Conservation (phyloP, 2,797 vertebrate genomes). For the Cossypha polioptera region DNA sequence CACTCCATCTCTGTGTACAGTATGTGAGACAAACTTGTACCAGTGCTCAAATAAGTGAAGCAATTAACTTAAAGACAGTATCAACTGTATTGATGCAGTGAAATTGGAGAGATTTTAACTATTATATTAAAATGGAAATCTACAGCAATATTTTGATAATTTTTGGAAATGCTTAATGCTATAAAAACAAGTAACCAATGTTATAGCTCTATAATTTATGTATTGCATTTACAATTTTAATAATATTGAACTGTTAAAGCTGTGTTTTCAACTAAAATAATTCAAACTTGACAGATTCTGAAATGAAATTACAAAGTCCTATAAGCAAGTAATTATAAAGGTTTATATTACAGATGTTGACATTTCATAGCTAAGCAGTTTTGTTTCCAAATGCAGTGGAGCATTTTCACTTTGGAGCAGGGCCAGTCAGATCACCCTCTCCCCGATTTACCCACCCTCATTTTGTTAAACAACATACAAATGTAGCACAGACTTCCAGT, state of each 20-base stretch:
- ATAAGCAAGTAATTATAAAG: neutral
- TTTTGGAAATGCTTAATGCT: neutral
- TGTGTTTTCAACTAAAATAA: neutral
- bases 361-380: neutral
- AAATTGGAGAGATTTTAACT: neutral
- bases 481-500: neutral
- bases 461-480: neutral
- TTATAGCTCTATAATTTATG: neutral
- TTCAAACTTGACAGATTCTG: neutral
- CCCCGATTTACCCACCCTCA: accelerated
- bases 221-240: neutral
- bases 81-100: neutral
- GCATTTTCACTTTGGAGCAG: neutral
- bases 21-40: neutral
- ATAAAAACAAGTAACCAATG: neutral
- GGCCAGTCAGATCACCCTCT: neutral
- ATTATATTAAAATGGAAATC: neutral
- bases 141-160: neutral
- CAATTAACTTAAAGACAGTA: neutral
- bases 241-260: neutral
- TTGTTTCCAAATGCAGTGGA: neutral
- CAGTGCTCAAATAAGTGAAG: neutral
- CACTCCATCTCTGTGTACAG: neutral
- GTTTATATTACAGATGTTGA: neutral
- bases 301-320: neutral